Evolutionary conservation across 2,113 vertebrate species (phyloP), one percentile per base, ranked within the genome.

Genomic region (Rhea americana): DNA sequence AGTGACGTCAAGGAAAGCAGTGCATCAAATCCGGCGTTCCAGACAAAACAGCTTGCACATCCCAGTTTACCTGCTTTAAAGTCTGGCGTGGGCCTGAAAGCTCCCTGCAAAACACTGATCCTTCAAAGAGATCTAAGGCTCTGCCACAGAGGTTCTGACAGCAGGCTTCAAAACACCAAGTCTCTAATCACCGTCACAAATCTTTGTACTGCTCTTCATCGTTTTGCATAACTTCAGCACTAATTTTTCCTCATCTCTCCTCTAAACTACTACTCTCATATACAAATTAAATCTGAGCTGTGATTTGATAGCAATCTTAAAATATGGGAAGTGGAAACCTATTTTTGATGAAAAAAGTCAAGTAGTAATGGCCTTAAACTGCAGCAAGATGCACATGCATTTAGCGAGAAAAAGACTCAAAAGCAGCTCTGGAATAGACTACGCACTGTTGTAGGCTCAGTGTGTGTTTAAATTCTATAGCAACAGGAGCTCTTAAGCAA

Each of bases 151-250:
- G 21, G 14, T 28, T 12, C 18, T 2, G 7, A 65, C 26, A 65
- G 13, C 7, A 35, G 21, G 37, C 17, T 90, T 79, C 67, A 65
- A 79, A 68, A 58, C 11, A 51, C 11, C 2, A 0, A 25, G 13
- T 13, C 58, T 41, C 71, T 43, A 61, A 51, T 28, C 30, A 35
- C 1, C 5, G 0, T 21, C 59, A 48, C 11, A 0, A 0, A 0
- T 32, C 43, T 79, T 22, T 22, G 28, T 45, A 14, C 26, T 45
- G 22, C 35, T 53, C 10, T 35, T 68, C 5, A 0, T 53, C 61
- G 15, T 26, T 83, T 22, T 26, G 25, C 6, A 9, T 53, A 74
- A 58, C 7, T 35, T 83, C 2, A 53, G 28, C 16, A 32, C 16
- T 47, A 15, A 82, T 76, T 81, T 58, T 74, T 74, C 58, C 68